Evolutionary conservation across 2,113 vertebrate genomes (phyloP), one percentile per base, ranked within the genome.

Genomic region (Anarrhichthys ocellatus): DNA sequence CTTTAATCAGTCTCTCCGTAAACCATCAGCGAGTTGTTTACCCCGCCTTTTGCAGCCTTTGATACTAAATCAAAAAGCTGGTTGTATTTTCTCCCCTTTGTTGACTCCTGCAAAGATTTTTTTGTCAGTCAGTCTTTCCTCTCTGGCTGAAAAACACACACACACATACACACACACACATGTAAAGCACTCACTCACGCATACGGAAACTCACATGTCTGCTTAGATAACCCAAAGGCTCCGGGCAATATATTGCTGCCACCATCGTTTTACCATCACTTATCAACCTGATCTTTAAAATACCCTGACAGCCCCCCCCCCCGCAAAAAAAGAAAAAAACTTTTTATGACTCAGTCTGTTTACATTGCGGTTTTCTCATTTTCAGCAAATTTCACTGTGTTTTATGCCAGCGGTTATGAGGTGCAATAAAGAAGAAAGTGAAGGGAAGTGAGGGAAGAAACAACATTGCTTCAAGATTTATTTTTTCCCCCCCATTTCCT

Each of bases 361-460:
- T 88, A 85, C 78, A 86, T 68, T 81, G 76, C 66, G 59, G 32
- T 90, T 89, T 92, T 88, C 70, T 90, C 79, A 83, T 90, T 91
- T 90, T 85, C 27, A 85, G 72, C 71, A 73, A 66, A 85, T 90
- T 83, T 81, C 69, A 27, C 73, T 44, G 76, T 56, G 14, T 78
- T 87, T 83, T 56, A 74, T 75, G 84, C 69, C 84, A 5, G 18
- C 66, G 82, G 80, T 90, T 87, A 86, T 84, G 42, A 78, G 34
- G 44, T 5, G 27, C 1, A 62, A 83, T 86, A 88, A 89, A 90
- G 81, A 84, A 73, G 65, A 74, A 72, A 73, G 56, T 58, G 71
- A 66, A 34, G 22, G 52, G 64, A 78, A 50, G 73, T n/a, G 29
- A 52, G 24, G 9, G 65, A 67, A 67, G 59, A 52, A 61, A 78